Base-by-base conservation (phyloP, 2,113 vertebrate genomes). In the Orthonyx spaldingii region DNA sequence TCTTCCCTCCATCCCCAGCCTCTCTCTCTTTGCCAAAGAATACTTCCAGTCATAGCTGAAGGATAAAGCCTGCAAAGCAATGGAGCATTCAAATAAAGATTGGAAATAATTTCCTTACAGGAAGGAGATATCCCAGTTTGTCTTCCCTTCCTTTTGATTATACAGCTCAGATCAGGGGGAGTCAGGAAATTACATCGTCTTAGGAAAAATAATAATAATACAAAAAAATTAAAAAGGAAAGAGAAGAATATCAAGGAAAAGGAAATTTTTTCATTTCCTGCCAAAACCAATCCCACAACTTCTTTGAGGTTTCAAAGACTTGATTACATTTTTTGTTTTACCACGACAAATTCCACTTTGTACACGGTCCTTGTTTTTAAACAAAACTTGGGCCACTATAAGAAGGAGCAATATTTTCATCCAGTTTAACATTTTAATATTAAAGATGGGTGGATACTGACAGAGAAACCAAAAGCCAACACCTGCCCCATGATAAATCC, bases 211-310 rank as follows among this genome's bases (percentile, higher is more conserved):
- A 57, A 87, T 28, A 50, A 41, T 24, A 76, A 11, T 7, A 49
- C 4, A 8, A 27, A 60, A 61, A 70, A 52, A 61, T 18, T 28
- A 17, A 60, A 66, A 82, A 69, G 9, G 37, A 60, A 83, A 89
- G 4, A 77, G 12, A 79, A 64, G 18, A 85, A 37, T 75, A 81
- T 76, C 9, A 86, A 60, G 47, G 78, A 93, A 93, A 95, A 94
- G 55, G 64, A 85, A 61, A 14, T 92, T 77, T 97, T 95, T 90
- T 93, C 52, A 92, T 95, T 96, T 94, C 92, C 94, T 94, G 87
- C 63, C 78, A 46, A 59, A 76, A 91, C 5, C 10, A 87, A 69
- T 33, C 49, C 63, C 71, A 77, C 15, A 33, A 50, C 16, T 71
- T 64, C 33, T 92, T 22, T 49, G 64, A 90, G 60, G 56, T 74